phyloP scores from a whole-genome alignment of 2,797 vertebrate species.

The Loris lydekkerianus region DNA sequence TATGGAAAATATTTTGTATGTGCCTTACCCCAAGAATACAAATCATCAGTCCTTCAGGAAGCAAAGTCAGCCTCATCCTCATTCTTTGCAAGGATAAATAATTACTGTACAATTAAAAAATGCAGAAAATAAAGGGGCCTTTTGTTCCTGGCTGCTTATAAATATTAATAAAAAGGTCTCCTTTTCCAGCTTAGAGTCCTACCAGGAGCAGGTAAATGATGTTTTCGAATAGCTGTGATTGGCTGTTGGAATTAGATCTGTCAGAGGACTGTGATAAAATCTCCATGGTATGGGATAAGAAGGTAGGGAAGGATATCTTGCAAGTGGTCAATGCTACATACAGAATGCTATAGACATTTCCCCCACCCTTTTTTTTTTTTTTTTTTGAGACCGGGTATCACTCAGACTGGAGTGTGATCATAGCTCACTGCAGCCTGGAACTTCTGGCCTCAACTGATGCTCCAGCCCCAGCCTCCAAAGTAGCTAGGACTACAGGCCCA shows the following conservation, averaged over 20 bases:
- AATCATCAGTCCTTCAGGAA: neutral
- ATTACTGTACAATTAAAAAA: conserved; percentile 97
- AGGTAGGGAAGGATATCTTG: neutral
- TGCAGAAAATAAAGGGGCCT: conserved; percentile 90
- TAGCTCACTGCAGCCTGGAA: neutral
- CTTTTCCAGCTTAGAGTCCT: conserved; percentile 62
- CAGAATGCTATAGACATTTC: neutral
- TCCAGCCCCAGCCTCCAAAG: too few species aligned
- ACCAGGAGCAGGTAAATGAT: neutral
- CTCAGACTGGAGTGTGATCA: neutral
- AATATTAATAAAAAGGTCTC: conserved; percentile 91
- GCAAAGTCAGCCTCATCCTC: conserved; percentile 82
- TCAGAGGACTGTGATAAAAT: neutral
- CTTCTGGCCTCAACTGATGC: neutral
- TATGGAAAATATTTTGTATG: neutral
- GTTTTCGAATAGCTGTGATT: conserved; percentile 1
- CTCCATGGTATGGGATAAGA: neutral
- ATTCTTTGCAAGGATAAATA: conserved; percentile 98
- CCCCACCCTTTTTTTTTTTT: neutral
- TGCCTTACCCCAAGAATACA: neutral
- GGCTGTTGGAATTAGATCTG: neutral
- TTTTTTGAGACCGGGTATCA: neutral
- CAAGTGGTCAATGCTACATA: neutral
- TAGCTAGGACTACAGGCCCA: too few species aligned
- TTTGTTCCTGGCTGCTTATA: conserved; percentile 90